Percentiles rank a stretch among this genome's conserved stretches.
These are phyloP conservation scores for Spermophilus dauricus DNA, from an alignment of 2,113 vertebrate species.

Conservation along the genomic window DNA sequence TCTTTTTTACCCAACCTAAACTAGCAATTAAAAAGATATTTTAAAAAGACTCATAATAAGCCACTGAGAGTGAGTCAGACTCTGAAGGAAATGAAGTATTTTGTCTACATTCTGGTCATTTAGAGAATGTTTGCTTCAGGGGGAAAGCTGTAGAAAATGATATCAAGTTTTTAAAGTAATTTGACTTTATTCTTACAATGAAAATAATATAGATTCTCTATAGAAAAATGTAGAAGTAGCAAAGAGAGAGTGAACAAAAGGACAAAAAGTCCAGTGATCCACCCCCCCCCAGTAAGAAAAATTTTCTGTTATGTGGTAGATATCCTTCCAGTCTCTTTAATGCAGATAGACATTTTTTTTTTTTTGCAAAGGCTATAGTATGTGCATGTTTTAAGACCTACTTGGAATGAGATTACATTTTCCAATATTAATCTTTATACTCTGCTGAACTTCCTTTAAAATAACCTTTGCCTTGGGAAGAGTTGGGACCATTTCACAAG, in stretches of 20 bases:
- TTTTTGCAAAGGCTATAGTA: neutral
- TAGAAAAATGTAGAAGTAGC: slow-evolving; percentile 18
- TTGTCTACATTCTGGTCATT: slow-evolving; percentile 61
- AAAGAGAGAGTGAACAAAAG: neutral
- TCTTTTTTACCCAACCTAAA: slow-evolving; percentile 59
- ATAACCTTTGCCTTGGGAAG: slow-evolving; percentile 13
- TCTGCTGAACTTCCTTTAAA: slow-evolving; percentile 39
- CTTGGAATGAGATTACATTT: neutral
- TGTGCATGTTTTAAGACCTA: neutral
- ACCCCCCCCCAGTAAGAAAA: neutral
- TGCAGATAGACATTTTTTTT: neutral
- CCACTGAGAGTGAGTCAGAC: slow-evolving; percentile 67
- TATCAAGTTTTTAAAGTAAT: neutral
- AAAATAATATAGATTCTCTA: slow-evolving; percentile 19
- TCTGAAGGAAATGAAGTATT: slow-evolving; percentile 60
- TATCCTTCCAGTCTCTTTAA: slow-evolving; percentile 18
- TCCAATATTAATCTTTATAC: slow-evolving; percentile 3
- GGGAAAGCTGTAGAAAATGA: slow-evolving; percentile 41
- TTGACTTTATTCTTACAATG: slow-evolving; percentile 50
- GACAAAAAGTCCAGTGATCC: slow-evolving; percentile 3
- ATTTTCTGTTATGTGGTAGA: neutral
- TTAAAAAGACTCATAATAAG: slow-evolving; percentile 73
- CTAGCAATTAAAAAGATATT: slow-evolving; percentile 79
- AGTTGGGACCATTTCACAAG: neutral
- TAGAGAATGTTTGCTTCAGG: slow-evolving; percentile 43